phyloP scores from a whole-genome alignment of 2,113 vertebrate genomes.

The Heterocephalus glaber region DNA sequence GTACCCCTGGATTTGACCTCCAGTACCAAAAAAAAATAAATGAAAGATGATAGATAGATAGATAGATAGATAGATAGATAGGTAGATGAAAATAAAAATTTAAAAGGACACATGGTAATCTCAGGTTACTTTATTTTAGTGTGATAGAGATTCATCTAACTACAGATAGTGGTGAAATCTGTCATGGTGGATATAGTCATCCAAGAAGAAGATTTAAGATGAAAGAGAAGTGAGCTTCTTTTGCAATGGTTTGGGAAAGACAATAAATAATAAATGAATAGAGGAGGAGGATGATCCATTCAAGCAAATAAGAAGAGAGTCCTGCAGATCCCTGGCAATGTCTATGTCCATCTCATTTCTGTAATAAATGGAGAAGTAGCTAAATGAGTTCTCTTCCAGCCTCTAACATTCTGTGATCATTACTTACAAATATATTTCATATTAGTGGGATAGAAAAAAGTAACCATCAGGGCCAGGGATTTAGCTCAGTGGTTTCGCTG shows the following conservation, averaged over 20 bases:
- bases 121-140: not conserved
- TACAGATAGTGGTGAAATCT: not conserved
- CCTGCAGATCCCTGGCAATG: not conserved
- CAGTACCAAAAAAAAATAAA: not conserved
- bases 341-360: not conserved
- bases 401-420: not conserved
- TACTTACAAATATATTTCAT: constrained; percentile 18
- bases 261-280: not conserved
- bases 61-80: not conserved
- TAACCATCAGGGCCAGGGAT: too few species aligned
- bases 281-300: not conserved
- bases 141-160: not conserved
- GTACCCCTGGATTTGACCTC: not conserved
- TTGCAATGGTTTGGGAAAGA: not conserved
- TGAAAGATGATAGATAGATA: not conserved
- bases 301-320: not conserved
- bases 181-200: not conserved
- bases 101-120: not conserved
- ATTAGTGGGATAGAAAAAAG: constrained; percentile 5
- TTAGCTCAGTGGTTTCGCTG: too few species aligned
- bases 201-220: not conserved
- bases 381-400: not conserved
- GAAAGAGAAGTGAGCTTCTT: not conserved
- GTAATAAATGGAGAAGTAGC: not conserved
- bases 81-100: not conserved